phyloP scores from a whole-genome alignment of 2,888 invertebrate species.

The Exephanes ischioxanthus region DNA sequence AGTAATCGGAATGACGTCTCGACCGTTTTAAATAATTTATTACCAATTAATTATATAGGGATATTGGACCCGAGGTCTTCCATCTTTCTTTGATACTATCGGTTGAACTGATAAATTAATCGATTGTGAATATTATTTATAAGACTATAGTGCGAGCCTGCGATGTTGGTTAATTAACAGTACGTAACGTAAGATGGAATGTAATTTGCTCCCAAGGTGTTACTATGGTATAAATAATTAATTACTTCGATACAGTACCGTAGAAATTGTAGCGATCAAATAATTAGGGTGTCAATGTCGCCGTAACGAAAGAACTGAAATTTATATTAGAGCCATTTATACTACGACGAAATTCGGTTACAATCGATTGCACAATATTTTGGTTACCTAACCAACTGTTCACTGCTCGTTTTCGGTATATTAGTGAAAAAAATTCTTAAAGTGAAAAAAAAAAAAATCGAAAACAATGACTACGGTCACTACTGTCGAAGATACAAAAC shows the following conservation, averaged over 20 bases:
- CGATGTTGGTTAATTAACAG: not conserved
- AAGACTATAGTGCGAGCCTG: not conserved
- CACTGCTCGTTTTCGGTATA: constrained; percentile 1
- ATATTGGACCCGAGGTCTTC: constrained; percentile 26
- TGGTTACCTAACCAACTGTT: not conserved
- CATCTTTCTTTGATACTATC: constrained; percentile 36
- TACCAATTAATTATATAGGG: constrained; percentile 12
- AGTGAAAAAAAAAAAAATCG: not conserved
- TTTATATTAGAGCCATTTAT: constrained; percentile 28
- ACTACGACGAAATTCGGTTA: constrained; percentile 6
- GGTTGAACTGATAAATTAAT: constrained; percentile 13
- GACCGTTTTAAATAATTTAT: constrained; percentile 6
- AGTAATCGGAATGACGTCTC: not conserved
- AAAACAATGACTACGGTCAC: not conserved
- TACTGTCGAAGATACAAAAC: constrained; percentile 3
- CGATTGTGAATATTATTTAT: constrained; percentile 30
- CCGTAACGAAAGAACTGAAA: constrained; percentile 37
- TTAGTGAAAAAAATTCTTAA: not conserved
- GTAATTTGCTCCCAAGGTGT: constrained; percentile 12
- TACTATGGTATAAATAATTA: not conserved
- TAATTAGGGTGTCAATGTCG: constrained; percentile 4
- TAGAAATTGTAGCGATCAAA: constrained; percentile 15
- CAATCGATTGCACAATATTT: constrained; percentile 11
- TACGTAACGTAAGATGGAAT: constrained; percentile 14
- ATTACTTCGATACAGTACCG: not conserved